Evolutionary conservation across 2,797 vertebrate species (phyloP).

Genomic region (Heliangelus exortis): DNA sequence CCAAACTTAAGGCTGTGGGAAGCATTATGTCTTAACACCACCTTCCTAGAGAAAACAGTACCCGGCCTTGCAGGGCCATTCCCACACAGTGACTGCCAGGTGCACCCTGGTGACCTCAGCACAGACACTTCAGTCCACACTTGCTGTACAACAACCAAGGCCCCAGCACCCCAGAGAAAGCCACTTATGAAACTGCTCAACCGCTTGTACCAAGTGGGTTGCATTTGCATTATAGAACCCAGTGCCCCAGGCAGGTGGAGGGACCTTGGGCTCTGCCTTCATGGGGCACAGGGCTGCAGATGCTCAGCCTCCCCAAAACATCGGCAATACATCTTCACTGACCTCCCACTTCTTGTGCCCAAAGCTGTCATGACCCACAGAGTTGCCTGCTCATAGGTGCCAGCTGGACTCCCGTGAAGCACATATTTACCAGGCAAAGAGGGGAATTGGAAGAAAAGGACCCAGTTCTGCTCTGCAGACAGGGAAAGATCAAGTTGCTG

Average conservation of each 20-base stretch:
- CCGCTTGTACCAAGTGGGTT: neutral
- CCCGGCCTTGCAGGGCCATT: neutral
- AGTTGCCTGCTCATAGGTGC: neutral
- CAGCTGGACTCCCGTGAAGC: neutral
- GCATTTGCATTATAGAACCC: accelerated
- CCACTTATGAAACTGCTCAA: neutral
- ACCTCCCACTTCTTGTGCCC: neutral
- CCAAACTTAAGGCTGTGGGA: neutral
- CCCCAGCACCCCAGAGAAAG: neutral
- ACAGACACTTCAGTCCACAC: neutral
- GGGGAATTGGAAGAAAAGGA: neutral
- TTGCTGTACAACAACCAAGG: accelerated
- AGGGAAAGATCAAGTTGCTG: neutral
- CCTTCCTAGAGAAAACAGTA: neutral
- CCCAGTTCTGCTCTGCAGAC: neutral
- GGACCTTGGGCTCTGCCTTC: neutral
- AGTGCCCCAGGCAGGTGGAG: neutral
- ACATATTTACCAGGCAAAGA: accelerated
- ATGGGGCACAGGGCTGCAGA: neutral
- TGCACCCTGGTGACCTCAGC: neutral
- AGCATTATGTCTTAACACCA: neutral
- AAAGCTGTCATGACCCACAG: neutral
- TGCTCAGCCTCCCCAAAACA: neutral
- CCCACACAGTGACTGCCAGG: neutral
- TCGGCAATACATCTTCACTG: neutral